phyloP scores from a whole-genome alignment of 2,888 invertebrate genomes.

The Stomorhina lunata region DNA sequence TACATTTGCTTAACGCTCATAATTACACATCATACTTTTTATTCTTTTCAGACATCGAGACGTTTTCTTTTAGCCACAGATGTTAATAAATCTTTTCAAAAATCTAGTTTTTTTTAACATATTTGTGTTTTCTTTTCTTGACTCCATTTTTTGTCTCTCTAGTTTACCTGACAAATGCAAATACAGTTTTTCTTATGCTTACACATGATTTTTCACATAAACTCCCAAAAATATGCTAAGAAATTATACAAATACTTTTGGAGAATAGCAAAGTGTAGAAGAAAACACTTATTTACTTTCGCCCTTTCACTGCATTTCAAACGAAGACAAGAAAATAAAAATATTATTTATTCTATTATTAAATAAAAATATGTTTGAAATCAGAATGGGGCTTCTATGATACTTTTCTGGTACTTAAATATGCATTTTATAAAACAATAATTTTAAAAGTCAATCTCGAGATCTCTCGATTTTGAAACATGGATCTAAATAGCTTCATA shows the following conservation, averaged over 20 bases:
- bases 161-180: neutral
- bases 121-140: neutral
- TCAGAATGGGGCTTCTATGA: too few species aligned
- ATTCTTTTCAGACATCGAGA: neutral
- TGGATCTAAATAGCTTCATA: too few species aligned
- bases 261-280: neutral
- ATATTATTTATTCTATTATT: too few species aligned
- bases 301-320: too few species aligned
- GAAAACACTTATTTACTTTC: neutral
- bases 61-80: neutral
- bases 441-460: too few species aligned
- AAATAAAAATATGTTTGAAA: too few species aligned
- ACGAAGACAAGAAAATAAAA: too few species aligned
- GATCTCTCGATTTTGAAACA: too few species aligned
- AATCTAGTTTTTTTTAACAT: neutral
- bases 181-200: neutral
- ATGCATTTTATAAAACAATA: too few species aligned
- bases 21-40: too few species aligned
- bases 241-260: slow-evolving; percentile 8
- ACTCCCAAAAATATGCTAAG: slow-evolving; percentile 16
- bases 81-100: neutral
- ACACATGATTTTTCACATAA: neutral
- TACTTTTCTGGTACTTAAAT: too few species aligned
- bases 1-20: too few species aligned
- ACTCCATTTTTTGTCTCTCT: neutral